These are phyloP conservation scores for Acholoe squamosa DNA, from an alignment of 2,888 invertebrate genomes.

Conservation along the genomic window DNA sequence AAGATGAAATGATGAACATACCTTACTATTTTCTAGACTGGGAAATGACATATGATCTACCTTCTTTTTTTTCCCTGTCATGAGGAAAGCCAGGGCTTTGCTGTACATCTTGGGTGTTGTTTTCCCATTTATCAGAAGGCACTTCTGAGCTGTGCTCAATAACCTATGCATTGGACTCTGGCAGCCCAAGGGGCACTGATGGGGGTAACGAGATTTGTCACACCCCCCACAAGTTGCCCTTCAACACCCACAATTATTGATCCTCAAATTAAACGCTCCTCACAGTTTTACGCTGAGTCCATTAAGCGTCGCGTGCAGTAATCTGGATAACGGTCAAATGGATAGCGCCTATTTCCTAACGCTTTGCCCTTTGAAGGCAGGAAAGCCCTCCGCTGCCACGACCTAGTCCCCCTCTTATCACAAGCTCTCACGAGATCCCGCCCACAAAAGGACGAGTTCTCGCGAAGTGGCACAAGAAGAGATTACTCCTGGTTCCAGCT, in stretches of 20 bases:
- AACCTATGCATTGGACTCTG: too few species aligned
- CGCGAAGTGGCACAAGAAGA: background rate
- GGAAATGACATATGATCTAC: too few species aligned
- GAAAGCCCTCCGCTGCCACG: background rate
- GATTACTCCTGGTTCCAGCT: background rate
- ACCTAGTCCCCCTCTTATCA: slow-evolving; percentile 1
- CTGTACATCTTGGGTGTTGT: too few species aligned
- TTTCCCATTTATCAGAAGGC: too few species aligned
- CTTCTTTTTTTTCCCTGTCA: too few species aligned
- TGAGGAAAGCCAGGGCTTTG: too few species aligned
- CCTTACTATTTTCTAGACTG: too few species aligned
- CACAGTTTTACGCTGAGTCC: slow-evolving; percentile 7
- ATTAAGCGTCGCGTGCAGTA: background rate
- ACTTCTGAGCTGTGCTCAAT: too few species aligned
- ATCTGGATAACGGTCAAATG: slow-evolving; percentile 22
- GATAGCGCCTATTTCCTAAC: background rate
- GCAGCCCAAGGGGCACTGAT: too few species aligned
- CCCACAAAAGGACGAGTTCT: background rate
- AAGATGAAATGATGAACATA: too few species aligned
- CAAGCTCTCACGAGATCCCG: slow-evolving; percentile 10
- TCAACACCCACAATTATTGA: background rate
- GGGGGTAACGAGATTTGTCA: background rate
- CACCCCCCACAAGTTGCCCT: background rate
- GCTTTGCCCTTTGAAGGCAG: background rate
- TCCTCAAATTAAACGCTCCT: slow-evolving; percentile 24